Percentiles rank a stretch among this genome's conserved stretches.
These are phyloP conservation scores for Morone saxatilis DNA, from an alignment of 2,113 vertebrate species.

Conservation along the genomic window DNA sequence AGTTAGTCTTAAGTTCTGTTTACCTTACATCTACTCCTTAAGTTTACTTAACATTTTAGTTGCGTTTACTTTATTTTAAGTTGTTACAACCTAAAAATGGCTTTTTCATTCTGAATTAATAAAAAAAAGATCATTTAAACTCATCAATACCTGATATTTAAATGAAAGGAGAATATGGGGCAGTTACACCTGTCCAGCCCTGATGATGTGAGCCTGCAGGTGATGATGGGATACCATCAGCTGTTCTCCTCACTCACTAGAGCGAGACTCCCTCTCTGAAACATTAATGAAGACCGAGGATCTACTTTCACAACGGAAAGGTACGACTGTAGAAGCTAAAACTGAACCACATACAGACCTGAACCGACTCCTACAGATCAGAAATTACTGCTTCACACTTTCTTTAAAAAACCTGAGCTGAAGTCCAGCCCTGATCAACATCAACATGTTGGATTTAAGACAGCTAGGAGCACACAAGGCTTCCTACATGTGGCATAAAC, in stretches of 20 bases:
- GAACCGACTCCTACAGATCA: accelerated
- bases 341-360: accelerated
- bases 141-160: not conserved
- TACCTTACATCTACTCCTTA: too few relatives aligned
- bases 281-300: conserved; percentile 69
- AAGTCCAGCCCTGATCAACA: not conserved
- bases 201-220: not conserved
- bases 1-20: too few relatives aligned
- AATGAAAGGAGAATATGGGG: not conserved
- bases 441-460: not conserved
- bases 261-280: conserved; percentile 74
- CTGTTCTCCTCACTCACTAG: conserved; percentile 53
- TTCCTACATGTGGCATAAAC: too few relatives aligned
- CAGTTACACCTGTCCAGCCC: not conserved
- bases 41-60: too few relatives aligned
- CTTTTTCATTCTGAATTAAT: too few relatives aligned
- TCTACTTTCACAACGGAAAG: conserved; percentile 67
- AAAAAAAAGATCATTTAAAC: too few relatives aligned
- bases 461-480: not conserved
- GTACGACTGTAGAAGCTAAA: not conserved
- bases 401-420: not conserved
- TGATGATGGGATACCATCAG: conserved; percentile 32
- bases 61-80: too few relatives aligned
- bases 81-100: too few relatives aligned
- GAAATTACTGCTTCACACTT: not conserved